phyloP scores from a whole-genome alignment of 2,888 invertebrate species.

The Gandaritis pyraliata region DNA sequence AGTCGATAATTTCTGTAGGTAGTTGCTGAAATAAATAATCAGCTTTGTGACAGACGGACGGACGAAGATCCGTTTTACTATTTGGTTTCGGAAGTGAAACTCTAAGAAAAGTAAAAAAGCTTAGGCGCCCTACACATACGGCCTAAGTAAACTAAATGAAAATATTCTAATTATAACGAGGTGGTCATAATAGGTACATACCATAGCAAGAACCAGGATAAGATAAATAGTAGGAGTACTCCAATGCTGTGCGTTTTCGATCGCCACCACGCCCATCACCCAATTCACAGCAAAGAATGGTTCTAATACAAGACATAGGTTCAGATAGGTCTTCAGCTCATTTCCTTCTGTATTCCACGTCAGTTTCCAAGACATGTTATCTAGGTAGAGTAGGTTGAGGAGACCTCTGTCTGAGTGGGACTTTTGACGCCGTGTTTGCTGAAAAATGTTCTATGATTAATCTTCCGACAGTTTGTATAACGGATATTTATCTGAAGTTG shows the following conservation, averaged over 20 bases:
- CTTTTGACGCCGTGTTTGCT: conserved; percentile 53
- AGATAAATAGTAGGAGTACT: conserved; percentile 85
- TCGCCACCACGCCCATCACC: conserved; percentile 89
- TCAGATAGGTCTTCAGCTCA: conserved; percentile 84
- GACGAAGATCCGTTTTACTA: too few relatives aligned
- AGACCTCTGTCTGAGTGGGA: conserved; percentile 66
- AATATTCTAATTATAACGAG: too few relatives aligned
- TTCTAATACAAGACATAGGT: conserved; percentile 87
- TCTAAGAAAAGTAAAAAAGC: too few relatives aligned
- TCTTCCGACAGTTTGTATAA: too few relatives aligned
- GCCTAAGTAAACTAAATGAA: too few relatives aligned
- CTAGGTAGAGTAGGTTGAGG: conserved; percentile 73
- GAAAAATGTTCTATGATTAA: not conserved
- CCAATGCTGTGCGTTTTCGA: conserved; percentile 87
- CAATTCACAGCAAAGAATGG: conserved; percentile 89
- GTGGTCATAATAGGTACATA: conserved; percentile 46
- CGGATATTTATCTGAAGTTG: too few relatives aligned
- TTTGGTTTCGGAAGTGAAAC: too few relatives aligned
- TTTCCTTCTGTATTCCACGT: conserved; percentile 80
- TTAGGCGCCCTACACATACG: too few relatives aligned
- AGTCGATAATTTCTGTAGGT: too few relatives aligned
- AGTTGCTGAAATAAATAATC: too few relatives aligned
- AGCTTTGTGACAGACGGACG: too few relatives aligned
- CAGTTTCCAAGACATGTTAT: conserved; percentile 78
- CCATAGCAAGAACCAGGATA: conserved; percentile 84